A percentile compares a stretch with the other conserved stretches of the same genome.
Conservation (phyloP, 1,140 invertebrate genomes). For the Heliconius hermathena region DNA sequence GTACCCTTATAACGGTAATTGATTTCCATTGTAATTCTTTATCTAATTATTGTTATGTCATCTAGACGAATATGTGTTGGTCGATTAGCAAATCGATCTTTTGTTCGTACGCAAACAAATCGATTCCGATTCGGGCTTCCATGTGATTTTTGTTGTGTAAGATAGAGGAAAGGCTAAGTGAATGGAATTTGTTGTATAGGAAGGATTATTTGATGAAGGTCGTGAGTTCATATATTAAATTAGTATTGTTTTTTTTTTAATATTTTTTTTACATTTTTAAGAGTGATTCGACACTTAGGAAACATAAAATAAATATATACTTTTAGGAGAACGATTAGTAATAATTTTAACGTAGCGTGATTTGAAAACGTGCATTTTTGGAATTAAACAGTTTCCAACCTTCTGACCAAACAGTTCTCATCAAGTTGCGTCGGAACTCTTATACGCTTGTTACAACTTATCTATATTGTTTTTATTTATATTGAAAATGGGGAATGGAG, state of each 20-base stretch:
- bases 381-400: no score
- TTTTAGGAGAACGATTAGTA: no score
- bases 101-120: constrained; percentile 12
- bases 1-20: constrained; percentile 21
- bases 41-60: constrained; percentile 35
- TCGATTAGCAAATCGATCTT: constrained; percentile 29
- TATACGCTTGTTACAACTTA: no score
- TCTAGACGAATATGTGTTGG: constrained; percentile 18
- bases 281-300: no score
- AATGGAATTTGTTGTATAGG: constrained; percentile 8
- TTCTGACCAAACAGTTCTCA: no score
- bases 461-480: no score
- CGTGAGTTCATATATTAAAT: background rate
- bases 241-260: background rate
- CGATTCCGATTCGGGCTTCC: constrained; percentile 2
- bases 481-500: no score
- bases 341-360: no score
- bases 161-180: background rate
- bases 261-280: no score
- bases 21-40: constrained; percentile 26
- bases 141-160: constrained; percentile 4
- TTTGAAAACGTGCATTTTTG: no score
- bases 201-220: background rate
- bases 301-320: no score
- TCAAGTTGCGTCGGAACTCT: no score